These are phyloP conservation scores for Bombus pyrosoma DNA, from an alignment of 1,140 invertebrate species.

Conservation along the genomic window DNA sequence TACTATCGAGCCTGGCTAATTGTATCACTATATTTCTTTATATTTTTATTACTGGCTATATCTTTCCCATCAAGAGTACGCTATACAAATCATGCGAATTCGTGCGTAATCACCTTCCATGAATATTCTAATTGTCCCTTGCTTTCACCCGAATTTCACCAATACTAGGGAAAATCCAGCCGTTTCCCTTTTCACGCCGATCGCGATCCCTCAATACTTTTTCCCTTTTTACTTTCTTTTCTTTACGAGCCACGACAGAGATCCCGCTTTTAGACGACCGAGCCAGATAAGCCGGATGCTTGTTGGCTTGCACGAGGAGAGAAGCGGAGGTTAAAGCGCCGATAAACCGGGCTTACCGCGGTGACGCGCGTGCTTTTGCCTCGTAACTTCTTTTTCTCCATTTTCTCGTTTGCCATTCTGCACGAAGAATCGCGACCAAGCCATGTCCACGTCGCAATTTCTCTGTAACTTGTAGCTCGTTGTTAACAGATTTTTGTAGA, in stretches of 20 bases:
- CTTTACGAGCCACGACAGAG: conserved; percentile 1
- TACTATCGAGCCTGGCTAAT: no score
- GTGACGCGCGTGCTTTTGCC: conserved; percentile 1
- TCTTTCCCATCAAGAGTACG: neutral
- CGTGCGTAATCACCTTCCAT: conserved; percentile 31
- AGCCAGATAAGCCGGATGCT: conserved; percentile 38
- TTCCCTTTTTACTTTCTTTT: neutral
- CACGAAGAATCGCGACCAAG: neutral
- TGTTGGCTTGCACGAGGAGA: conserved; percentile 4
- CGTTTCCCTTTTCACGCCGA: conserved; percentile 2
- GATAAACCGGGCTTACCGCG: conserved; percentile 51
- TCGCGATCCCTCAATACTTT: no score
- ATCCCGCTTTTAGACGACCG: neutral
- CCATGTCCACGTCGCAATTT: neutral
- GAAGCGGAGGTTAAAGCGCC: conserved; percentile 41
- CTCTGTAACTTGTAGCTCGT: neutral
- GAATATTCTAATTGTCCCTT: conserved; percentile 18
- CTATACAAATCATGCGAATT: neutral
- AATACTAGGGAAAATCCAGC: neutral
- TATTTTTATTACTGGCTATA: no score
- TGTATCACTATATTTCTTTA: no score
- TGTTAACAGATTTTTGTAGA: neutral
- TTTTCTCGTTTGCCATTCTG: neutral
- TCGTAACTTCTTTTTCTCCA: conserved; percentile 24
- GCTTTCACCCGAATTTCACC: neutral